phyloP scores from a whole-genome alignment of 2,888 invertebrate genomes.

The Clistopyga incitator region DNA sequence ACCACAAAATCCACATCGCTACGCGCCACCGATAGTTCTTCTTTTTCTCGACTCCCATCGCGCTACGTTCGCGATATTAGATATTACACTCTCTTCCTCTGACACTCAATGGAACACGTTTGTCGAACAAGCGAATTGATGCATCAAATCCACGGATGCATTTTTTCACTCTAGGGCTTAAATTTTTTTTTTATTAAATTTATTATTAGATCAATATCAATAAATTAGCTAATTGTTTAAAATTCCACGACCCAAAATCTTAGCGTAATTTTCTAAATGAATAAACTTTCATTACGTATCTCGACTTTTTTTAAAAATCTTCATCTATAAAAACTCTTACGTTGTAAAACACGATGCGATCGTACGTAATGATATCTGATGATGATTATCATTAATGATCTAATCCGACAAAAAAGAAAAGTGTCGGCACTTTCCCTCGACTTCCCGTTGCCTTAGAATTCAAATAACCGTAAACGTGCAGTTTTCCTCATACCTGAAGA shows the following conservation, averaged over 20 bases:
- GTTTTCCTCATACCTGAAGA: constrained; percentile 44
- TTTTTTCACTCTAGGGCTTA: no score
- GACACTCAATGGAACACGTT: no score
- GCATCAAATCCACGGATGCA: no score
- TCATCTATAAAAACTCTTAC: background rate
- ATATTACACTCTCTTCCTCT: no score
- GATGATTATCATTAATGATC: constrained; percentile 53
- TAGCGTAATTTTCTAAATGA: no score
- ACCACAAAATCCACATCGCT: constrained; percentile 15
- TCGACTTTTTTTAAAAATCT: background rate
- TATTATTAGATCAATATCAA: no score
- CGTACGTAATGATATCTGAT: background rate
- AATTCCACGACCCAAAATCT: no score
- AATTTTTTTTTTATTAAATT: no score
- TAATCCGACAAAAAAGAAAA: constrained; percentile 36
- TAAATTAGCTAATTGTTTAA: no score
- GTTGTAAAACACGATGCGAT: background rate
- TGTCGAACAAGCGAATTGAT: no score
- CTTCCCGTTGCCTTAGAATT: constrained; percentile 60
- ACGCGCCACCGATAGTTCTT: background rate
- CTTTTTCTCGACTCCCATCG: background rate
- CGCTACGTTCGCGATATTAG: no score
- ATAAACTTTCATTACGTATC: no score
- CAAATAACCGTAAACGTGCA: constrained; percentile 30
- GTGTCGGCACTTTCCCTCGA: constrained; percentile 57